These are phyloP conservation scores for Drosophila takahashii DNA, from an alignment of 1,140 invertebrate species.

Conservation along the genomic window DNA sequence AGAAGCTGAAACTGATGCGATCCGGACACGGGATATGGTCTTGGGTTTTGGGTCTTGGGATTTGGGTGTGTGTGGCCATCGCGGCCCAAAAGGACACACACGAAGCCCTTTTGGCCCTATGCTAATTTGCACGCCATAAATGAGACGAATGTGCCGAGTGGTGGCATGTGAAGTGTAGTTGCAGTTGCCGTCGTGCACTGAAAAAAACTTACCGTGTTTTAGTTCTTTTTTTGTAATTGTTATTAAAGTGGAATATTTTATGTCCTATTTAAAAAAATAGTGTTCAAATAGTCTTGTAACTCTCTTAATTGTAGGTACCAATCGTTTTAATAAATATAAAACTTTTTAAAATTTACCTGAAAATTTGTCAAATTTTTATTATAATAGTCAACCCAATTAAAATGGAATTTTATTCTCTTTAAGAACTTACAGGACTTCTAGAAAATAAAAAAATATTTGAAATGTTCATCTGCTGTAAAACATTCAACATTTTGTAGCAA, in stretches of 20 bases:
- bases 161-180: slow-evolving; percentile 42
- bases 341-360: too few relatives aligned
- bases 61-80: slow-evolving; percentile 24
- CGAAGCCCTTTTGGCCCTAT: slow-evolving; percentile 67
- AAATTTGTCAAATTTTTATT: too few relatives aligned
- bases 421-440: too few relatives aligned
- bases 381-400: too few relatives aligned
- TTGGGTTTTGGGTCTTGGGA: background rate
- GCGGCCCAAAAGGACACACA: slow-evolving; percentile 67
- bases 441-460: too few relatives aligned
- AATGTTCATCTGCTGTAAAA: too few relatives aligned
- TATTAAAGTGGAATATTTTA: background rate
- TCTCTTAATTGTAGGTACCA: too few relatives aligned
- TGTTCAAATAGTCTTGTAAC: too few relatives aligned
- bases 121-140: slow-evolving; percentile 83
- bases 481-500: background rate
- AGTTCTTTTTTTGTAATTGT: background rate
- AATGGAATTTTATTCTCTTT: too few relatives aligned
- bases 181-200: slow-evolving; percentile 26
- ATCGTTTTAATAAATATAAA: too few relatives aligned
- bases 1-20: slow-evolving; percentile 41
- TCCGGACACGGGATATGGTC: slow-evolving; percentile 12
- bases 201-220: background rate
- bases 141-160: slow-evolving; percentile 79
- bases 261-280: too few relatives aligned